A percentile compares a stretch with the other conserved stretches of the same genome.
These are phyloP conservation scores for Cerastoderma edule DNA, from an alignment of 2,888 invertebrate species.

Conservation along the genomic window DNA sequence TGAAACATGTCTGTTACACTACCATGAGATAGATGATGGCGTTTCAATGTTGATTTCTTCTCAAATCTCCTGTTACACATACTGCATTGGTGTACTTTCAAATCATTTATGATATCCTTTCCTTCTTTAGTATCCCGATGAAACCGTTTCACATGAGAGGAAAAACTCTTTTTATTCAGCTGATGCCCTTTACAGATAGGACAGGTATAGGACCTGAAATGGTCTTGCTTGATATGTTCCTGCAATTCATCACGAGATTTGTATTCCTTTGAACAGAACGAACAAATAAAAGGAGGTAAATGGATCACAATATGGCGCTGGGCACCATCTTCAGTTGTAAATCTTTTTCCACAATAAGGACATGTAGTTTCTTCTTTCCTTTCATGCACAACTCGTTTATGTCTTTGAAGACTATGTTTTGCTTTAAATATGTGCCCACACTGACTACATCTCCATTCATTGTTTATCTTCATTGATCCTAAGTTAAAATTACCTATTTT, in stretches of 20 bases:
- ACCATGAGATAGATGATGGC: conserved; percentile 15
- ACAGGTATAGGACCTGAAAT: conserved; percentile 38
- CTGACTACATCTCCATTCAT: conserved; percentile 24
- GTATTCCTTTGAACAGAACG: conserved; percentile 24
- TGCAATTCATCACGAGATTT: conserved; percentile 15
- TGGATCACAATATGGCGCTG: conserved; percentile 36
- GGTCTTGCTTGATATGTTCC: conserved; percentile 31
- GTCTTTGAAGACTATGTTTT: conserved; percentile 9
- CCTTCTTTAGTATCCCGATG: conserved; percentile 7
- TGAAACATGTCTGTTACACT: background rate
- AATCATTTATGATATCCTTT: background rate
- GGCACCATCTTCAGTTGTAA: conserved; percentile 10
- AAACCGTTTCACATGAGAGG: conserved; percentile 4
- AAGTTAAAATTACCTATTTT: conserved; percentile 18
- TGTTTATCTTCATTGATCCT: background rate
- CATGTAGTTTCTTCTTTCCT: conserved; percentile 18
- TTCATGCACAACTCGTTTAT: conserved; percentile 23
- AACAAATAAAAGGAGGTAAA: conserved; percentile 39
- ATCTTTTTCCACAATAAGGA: conserved; percentile 39
- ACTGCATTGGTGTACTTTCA: background rate
- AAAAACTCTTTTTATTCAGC: background rate
- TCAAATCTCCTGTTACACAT: conserved; percentile 6
- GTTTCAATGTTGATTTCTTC: background rate
- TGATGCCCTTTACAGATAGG: conserved; percentile 25
- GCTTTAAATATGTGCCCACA: conserved; percentile 35